These are phyloP conservation scores for Pantelozetes paolii DNA, from an alignment of 2,888 invertebrate genomes.

Conservation along the genomic window DNA sequence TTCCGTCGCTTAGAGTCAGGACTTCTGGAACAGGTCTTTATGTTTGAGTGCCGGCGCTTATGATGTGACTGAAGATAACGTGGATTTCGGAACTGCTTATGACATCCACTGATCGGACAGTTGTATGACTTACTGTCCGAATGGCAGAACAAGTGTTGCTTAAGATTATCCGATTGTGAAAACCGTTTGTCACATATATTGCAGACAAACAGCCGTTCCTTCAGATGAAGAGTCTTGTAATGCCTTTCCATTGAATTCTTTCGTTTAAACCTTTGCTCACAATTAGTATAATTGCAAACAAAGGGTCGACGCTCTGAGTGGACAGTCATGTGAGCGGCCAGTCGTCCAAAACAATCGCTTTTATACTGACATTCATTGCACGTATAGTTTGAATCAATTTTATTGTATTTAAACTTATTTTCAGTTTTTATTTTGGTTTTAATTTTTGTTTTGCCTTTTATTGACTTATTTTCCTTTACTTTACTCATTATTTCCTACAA, in stretches of 20 bases:
- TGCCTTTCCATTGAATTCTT: neutral
- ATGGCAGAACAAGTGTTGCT: neutral
- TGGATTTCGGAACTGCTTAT: neutral
- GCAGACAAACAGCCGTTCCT: neutral
- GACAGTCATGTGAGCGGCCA: neutral
- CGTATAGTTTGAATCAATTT: neutral
- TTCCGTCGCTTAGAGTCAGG: neutral
- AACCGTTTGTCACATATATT: neutral
- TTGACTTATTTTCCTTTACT: neutral
- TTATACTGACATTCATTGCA: neutral
- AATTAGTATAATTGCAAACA: neutral
- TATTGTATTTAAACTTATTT: neutral
- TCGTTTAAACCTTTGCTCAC: neutral
- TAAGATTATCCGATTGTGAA: neutral
- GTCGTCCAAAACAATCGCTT: neutral
- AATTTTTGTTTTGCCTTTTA: neutral
- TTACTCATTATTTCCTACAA: too few species aligned
- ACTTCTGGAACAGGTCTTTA: neutral
- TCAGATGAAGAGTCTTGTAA: neutral
- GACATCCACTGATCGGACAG: neutral
- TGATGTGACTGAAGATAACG: neutral
- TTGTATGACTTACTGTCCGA: neutral
- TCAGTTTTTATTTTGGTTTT: neutral
- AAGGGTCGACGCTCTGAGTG: neutral
- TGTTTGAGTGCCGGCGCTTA: neutral